Conservation (phyloP, 2,888 invertebrate genomes). For the Altica lythri region DNA sequence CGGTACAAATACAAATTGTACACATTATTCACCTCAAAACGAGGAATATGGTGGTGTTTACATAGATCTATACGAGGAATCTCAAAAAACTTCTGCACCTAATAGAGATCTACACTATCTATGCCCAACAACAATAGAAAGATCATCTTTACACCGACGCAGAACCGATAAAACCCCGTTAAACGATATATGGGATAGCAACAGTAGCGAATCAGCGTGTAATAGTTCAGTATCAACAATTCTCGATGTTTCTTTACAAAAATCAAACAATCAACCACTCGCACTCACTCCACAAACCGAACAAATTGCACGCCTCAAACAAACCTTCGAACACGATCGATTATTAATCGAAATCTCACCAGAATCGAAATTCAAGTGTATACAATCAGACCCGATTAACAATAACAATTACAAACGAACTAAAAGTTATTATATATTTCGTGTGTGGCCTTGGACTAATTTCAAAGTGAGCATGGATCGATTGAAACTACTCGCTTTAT, state of each 20-base stretch:
- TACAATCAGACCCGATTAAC: slow-evolving; percentile 58
- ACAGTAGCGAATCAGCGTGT: slow-evolving; percentile 56
- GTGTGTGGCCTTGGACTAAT: slow-evolving; percentile 65
- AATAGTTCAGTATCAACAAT: slow-evolving; percentile 60
- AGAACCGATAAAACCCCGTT: slow-evolving; percentile 32
- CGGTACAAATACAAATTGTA: slow-evolving; percentile 82
- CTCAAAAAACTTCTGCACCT: background rate
- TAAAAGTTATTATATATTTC: slow-evolving; percentile 73
- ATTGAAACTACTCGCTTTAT: slow-evolving; percentile 85
- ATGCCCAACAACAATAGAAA: too few relatives aligned
- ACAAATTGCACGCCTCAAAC: slow-evolving; percentile 17
- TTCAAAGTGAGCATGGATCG: slow-evolving; percentile 91
- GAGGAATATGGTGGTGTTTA: slow-evolving; percentile 88
- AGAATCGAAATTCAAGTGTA: slow-evolving; percentile 57
- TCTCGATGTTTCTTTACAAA: slow-evolving; percentile 43
- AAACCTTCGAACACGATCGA: slow-evolving; percentile 17
- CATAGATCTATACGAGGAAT: slow-evolving; percentile 82
- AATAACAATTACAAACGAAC: slow-evolving; percentile 46
- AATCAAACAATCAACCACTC: slow-evolving; percentile 27
- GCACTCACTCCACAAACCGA: slow-evolving; percentile 21
- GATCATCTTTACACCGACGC: slow-evolving; percentile 43
- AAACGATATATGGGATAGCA: slow-evolving; percentile 51
- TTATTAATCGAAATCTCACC: slow-evolving; percentile 13
- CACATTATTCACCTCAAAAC: slow-evolving; percentile 84
- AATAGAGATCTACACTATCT: too few relatives aligned